Evolutionary conservation across 2,113 vertebrate species (phyloP).

Genomic region (Megaceryle maxima): DNA sequence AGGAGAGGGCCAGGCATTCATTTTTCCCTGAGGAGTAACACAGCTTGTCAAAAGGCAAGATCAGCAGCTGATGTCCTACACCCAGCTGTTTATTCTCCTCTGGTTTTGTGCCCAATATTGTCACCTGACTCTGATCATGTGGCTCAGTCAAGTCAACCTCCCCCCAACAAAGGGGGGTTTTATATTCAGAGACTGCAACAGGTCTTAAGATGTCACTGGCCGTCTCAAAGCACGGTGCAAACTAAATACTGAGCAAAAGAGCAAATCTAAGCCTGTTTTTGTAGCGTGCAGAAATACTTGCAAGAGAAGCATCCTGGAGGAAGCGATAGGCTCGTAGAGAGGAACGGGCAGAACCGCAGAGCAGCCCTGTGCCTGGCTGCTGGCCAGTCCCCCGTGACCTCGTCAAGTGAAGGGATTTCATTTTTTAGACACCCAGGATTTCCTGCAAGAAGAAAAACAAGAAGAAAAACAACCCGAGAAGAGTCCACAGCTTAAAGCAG

Average conservation of each 20-base stretch:
- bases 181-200: neutral
- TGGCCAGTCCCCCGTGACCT: slow-evolving; percentile 27
- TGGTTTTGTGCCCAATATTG: neutral
- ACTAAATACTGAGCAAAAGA: rapidly evolving
- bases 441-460: slow-evolving; percentile 10
- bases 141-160: neutral
- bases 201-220: rapidly evolving
- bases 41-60: neutral
- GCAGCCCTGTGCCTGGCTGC: neutral
- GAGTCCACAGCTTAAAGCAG: neutral
- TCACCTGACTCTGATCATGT: slow-evolving; percentile 70
- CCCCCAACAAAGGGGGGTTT: neutral
- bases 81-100: neutral
- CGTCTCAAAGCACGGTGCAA: rapidly evolving
- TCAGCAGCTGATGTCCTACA: neutral
- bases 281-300: rapidly evolving
- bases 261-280: neutral
- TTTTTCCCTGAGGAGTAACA: neutral
- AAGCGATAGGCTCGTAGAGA: neutral
- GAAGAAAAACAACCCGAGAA: neutral
- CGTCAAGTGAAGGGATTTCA: neutral
- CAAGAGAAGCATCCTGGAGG: rapidly evolving
- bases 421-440: neutral
- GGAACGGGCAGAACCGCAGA: neutral
- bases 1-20: slow-evolving; percentile 8